Conservation (phyloP, 2,888 invertebrate species). For the Rhagonycha lutea region DNA sequence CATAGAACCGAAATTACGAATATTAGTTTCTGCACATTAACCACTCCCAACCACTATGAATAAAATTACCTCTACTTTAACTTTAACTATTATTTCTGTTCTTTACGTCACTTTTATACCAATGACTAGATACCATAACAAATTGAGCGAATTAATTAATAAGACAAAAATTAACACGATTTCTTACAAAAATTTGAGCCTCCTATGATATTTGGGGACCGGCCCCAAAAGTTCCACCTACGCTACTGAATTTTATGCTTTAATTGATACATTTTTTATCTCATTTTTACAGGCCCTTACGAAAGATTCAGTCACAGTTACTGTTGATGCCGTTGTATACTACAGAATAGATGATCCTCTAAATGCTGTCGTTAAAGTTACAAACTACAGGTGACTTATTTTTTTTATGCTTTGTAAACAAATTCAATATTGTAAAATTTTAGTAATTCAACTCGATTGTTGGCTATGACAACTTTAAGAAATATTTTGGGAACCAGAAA, state of each 20-base stretch:
- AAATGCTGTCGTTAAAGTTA: conserved; percentile 74
- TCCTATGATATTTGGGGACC: too few relatives aligned
- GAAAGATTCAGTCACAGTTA: conserved; percentile 91
- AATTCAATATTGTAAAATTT: conserved; percentile 31
- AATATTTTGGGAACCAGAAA: conserved; percentile 93
- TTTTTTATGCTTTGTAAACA: neutral
- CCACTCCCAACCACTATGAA: too few relatives aligned
- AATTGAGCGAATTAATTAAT: too few relatives aligned
- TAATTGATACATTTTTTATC: neutral
- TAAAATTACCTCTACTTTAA: too few relatives aligned
- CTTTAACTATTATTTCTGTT: too few relatives aligned
- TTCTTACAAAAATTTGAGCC: too few relatives aligned
- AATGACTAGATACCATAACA: too few relatives aligned
- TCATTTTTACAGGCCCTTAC: conserved; percentile 69
- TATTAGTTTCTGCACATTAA: too few relatives aligned
- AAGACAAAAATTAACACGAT: too few relatives aligned
- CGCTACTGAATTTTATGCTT: neutral
- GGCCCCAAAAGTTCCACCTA: too few relatives aligned
- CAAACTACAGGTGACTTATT: conserved; percentile 68
- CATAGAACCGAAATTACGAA: too few relatives aligned
- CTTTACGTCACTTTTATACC: too few relatives aligned
- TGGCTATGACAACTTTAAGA: conserved; percentile 83
- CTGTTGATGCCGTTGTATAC: conserved; percentile 89
- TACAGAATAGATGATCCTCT: conserved; percentile 80
- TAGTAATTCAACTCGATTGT: conserved; percentile 79